Evolutionary conservation across 92 coral and sea anemone species (phyloP).

Genomic region (Pocillopora grandis): DNA sequence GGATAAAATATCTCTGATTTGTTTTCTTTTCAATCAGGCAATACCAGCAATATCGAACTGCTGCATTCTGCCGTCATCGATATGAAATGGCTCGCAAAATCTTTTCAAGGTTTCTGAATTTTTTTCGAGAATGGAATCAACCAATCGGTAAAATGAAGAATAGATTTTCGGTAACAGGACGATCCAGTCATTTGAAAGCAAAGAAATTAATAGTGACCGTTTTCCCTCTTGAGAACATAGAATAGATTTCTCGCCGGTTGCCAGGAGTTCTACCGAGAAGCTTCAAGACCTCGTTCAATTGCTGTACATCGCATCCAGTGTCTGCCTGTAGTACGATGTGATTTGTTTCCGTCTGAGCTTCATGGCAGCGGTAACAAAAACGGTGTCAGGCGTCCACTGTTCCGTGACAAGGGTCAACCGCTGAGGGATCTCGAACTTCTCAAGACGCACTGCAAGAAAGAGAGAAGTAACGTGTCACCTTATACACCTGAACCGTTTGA

Average conservation of each 20-base stretch:
- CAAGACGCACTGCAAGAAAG: slow-evolving; percentile 76
- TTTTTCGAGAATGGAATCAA: not conserved
- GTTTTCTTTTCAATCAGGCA: not conserved
- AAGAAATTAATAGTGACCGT: not conserved
- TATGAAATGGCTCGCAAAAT: no score
- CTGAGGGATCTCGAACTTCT: slow-evolving; percentile 96
- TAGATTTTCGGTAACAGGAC: not conserved
- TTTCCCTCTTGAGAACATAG: not conserved
- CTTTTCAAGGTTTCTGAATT: no score
- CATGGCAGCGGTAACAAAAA: slow-evolving; percentile 91
- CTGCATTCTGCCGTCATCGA: not conserved
- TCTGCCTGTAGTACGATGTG: slow-evolving; percentile 66
- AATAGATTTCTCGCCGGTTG: not conserved
- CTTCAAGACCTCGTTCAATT: slow-evolving; percentile 4
- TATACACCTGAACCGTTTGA: no score
- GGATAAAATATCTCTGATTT: not conserved
- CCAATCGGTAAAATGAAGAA: not conserved
- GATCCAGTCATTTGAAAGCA: not conserved
- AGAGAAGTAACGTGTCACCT: not conserved
- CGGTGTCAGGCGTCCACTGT: slow-evolving; percentile 98
- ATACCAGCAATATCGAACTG: not conserved
- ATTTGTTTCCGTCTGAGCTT: slow-evolving; percentile 94
- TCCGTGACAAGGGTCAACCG: slow-evolving; percentile 81
- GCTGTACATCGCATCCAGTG: slow-evolving; percentile 80
- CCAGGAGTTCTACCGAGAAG: not conserved